These are phyloP conservation scores for Numenius arquata DNA, from an alignment of 2,113 vertebrate genomes.

Conservation along the genomic window DNA sequence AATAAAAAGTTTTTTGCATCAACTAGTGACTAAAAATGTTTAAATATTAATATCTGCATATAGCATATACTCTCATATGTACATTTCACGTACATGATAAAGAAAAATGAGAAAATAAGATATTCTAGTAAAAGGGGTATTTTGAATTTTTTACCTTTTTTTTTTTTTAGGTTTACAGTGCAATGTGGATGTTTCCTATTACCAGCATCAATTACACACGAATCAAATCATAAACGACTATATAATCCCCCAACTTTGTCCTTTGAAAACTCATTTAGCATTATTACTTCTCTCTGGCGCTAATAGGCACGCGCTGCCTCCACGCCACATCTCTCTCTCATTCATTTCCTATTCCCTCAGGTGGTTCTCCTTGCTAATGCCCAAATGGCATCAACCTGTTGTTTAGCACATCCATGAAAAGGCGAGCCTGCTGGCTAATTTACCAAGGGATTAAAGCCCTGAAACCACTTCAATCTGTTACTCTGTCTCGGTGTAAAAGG, in stretches of 20 bases:
- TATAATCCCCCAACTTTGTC: not conserved
- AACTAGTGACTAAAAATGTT: not conserved
- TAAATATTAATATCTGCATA: not conserved
- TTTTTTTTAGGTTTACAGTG: not conserved
- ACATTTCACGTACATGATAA: rapidly evolving
- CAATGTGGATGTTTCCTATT: not conserved
- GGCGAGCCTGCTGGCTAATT: slow-evolving; percentile 86
- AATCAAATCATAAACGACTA: not conserved
- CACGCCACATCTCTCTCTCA: slow-evolving; percentile 21
- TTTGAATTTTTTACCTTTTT: not conserved
- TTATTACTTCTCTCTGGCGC: not conserved
- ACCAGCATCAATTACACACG: not conserved
- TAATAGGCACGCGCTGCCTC: slow-evolving; percentile 16
- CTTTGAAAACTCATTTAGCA: slow-evolving; percentile 14
- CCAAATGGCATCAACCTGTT: slow-evolving; percentile 80
- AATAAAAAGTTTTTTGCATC: not conserved
- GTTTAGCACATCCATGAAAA: slow-evolving; percentile 73
- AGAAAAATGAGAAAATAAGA: not conserved
- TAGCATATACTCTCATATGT: not conserved
- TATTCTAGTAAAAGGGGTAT: not conserved
- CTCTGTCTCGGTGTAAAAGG: slow-evolving; percentile 70
- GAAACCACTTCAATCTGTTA: slow-evolving; percentile 84
- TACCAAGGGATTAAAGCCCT: slow-evolving; percentile 86
- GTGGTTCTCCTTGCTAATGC: slow-evolving; percentile 69
- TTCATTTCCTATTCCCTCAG: slow-evolving; percentile 74